Evolutionary conservation across 2,888 invertebrate genomes (phyloP).

Genomic region (Lacanobia oleracea): DNA sequence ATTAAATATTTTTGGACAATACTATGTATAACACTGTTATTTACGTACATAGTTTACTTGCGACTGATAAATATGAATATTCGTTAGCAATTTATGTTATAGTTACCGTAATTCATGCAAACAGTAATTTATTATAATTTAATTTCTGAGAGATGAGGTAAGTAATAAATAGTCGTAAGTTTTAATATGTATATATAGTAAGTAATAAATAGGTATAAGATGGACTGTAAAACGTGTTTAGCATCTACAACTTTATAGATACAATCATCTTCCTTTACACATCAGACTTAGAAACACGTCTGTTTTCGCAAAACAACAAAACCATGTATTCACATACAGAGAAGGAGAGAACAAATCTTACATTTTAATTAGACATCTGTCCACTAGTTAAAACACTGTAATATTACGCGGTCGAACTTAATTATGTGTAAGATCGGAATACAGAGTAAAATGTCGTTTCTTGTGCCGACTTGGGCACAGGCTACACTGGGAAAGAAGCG

Average conservation of each 20-base stretch:
- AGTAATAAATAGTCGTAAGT: background rate
- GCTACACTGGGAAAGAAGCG: background rate
- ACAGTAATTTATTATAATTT: background rate
- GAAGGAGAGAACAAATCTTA: constrained; percentile 35
- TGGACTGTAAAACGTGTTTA: constrained; percentile 19
- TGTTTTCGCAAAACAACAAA: constrained; percentile 37
- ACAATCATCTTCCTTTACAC: constrained; percentile 27
- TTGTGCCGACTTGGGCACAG: background rate
- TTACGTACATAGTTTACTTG: background rate
- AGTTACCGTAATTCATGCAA: background rate
- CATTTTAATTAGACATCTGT: constrained; percentile 60
- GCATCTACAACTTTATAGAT: background rate
- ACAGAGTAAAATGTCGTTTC: constrained; percentile 29
- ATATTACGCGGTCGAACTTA: constrained; percentile 56
- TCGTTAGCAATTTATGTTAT: background rate
- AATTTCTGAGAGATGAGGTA: background rate
- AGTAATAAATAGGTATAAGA: background rate
- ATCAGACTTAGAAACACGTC: constrained; percentile 22
- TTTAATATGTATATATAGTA: no score
- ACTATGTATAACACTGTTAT: background rate
- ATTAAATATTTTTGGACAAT: background rate
- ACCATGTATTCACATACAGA: constrained; percentile 37
- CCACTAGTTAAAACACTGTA: constrained; percentile 16
- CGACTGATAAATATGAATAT: background rate
- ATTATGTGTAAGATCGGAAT: constrained; percentile 48